A percentile compares a stretch with the other conserved stretches of the same genome.
Evolutionary conservation across 2,797 vertebrate genomes (phyloP).

Genomic region (Cossypha caffra): DNA sequence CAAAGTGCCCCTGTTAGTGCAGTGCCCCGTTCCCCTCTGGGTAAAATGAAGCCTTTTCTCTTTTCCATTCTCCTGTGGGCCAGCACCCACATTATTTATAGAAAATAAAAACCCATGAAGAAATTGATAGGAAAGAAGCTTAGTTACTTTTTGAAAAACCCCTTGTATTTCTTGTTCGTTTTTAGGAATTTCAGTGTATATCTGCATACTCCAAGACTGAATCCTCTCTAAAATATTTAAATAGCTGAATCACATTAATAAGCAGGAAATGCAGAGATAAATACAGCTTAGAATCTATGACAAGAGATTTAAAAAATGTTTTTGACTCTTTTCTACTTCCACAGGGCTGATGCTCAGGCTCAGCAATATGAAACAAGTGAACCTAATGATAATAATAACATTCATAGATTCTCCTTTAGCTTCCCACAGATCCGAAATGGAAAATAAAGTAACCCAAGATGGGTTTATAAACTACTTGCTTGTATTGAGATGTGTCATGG

Average conservation of each 20-base stretch:
- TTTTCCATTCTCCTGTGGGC: background rate
- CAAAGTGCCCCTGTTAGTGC: background rate
- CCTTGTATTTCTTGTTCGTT: background rate
- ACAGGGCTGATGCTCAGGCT: background rate
- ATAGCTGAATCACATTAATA: background rate
- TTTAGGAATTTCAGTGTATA: background rate
- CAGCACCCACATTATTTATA: background rate
- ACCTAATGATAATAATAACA: conserved; percentile 12
- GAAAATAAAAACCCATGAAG: background rate
- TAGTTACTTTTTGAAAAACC: background rate
- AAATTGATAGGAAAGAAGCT: background rate
- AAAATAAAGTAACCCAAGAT: conserved; percentile 42
- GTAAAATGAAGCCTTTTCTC: background rate
- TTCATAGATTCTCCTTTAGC: background rate
- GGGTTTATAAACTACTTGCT: conserved; percentile 8
- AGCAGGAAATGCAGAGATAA: background rate
- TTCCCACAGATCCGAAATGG: conserved; percentile 27
- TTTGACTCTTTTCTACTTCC: background rate
- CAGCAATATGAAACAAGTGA: background rate
- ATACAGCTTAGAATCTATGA: background rate
- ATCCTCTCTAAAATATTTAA: background rate
- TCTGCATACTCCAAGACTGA: background rate
- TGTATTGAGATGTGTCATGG: conserved; percentile 36
- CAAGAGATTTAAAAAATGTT: background rate
- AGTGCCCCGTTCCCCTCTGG: background rate